Base-by-base conservation (phyloP, 2,888 invertebrate species). In the Argynnis bischoffii region DNA sequence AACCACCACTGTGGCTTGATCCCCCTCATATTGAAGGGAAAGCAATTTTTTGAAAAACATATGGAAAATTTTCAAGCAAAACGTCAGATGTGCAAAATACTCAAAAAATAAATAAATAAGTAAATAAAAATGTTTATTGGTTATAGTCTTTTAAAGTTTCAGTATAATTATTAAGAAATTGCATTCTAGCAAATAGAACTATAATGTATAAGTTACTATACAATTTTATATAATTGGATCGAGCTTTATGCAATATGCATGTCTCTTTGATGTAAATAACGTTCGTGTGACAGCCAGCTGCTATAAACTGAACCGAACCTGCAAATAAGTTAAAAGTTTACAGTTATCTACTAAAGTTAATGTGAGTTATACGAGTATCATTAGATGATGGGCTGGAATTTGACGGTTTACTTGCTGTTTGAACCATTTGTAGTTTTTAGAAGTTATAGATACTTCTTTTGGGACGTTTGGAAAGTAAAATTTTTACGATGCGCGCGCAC, bases 171-270 rank as follows among this genome's bases (percentile, higher is more conserved):
- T 41, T 11, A 8, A 1, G 8, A 2, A 11, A 41, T 41, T 41
- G 11, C 35, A 41, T 41, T 56, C 46, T 56, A 14, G 8, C 2
- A 46, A 14, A 56, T 53, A 18, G 21, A 11, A 53, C 47, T 21
- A 15, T 26, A 15, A 5, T 26, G 14, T 14, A 41, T 16, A 47
- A 59, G 31, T 51, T 48, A 16, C 16, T 50, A 48, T 61, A 31
- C 51, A 61, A 61, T 61, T 59, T 61, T 51, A 61, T 61, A 48
- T 61, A 61, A 61, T 61, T 61, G 18, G 35, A 51, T 31, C 50
- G 16, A 35, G 15, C 51, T n/a, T n/a, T 61, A 61, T 61, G 61
- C 51, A 14, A 35, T 61, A 61, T 61, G 61, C 61, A 61, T 61
- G 61, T 51, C 61, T 31, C 50, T 16, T 35, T 18, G 61, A 8